phyloP scores from a whole-genome alignment of 1,140 invertebrate genomes.

The Brachionus plicatilis region DNA sequence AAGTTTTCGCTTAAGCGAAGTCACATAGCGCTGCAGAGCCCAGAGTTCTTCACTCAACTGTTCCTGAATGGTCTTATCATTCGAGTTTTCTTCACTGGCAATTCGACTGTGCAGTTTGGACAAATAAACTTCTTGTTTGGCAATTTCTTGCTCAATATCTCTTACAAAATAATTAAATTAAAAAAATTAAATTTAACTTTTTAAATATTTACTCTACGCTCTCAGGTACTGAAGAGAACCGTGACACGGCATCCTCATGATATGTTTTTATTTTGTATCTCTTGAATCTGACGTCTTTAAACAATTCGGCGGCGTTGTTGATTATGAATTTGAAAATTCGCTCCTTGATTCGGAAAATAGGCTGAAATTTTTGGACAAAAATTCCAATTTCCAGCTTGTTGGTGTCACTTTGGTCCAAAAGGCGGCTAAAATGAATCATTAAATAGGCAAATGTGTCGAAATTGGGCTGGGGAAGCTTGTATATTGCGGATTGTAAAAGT shows the following conservation, averaged over 20 bases:
- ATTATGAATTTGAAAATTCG: slow-evolving; percentile 35
- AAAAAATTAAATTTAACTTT: neutral
- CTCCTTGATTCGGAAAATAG: slow-evolving; percentile 34
- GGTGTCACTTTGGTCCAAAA: neutral
- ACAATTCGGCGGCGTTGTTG: neutral
- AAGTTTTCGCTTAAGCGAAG: slow-evolving; percentile 34
- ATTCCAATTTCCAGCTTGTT: slow-evolving; percentile 13
- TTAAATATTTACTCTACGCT: neutral
- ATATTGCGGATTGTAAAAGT: neutral
- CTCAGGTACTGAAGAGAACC: neutral
- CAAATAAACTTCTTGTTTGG: slow-evolving; percentile 35
- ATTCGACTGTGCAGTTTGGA: slow-evolving; percentile 24
- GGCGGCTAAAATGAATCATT: slow-evolving; percentile 19
- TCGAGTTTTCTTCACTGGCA: slow-evolving; percentile 28
- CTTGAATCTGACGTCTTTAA: slow-evolving; percentile 20
- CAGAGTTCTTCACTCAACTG: slow-evolving; percentile 32
- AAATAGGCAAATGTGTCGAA: slow-evolving; percentile 35
- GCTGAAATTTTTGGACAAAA: slow-evolving; percentile 37
- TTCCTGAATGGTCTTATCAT: slow-evolving; percentile 17
- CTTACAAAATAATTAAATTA: neutral
- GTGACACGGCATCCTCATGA: neutral
- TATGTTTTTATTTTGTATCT: neutral
- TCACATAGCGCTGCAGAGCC: slow-evolving; percentile 26
- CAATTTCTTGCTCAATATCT: slow-evolving; percentile 33
- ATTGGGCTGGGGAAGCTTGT: neutral